These are phyloP conservation scores for Hemistola chrysoprasaria DNA, from an alignment of 2,888 invertebrate genomes.

Conservation along the genomic window DNA sequence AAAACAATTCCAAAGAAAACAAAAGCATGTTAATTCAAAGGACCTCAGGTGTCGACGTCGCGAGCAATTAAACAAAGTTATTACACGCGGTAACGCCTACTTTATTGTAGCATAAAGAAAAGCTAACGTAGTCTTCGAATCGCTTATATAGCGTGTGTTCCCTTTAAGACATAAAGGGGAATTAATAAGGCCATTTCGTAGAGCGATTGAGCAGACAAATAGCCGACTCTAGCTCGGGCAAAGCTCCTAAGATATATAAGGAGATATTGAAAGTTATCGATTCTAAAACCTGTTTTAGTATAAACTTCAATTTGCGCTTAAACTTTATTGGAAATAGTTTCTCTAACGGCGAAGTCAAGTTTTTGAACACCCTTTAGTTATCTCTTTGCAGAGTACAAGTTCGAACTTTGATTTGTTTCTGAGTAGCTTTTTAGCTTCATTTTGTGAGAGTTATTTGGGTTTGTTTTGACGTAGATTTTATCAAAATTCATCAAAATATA, in stretches of 20 bases:
- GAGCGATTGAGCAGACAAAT: constrained; percentile 67
- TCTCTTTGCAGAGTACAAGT: constrained; percentile 13
- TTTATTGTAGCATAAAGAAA: constrained; percentile 78
- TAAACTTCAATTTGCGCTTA: constrained; percentile 42
- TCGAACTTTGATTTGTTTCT: constrained; percentile 12
- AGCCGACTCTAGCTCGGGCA: constrained; percentile 42
- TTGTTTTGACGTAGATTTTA: too few relatives aligned
- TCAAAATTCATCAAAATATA: too few relatives aligned
- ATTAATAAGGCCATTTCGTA: constrained; percentile 77
- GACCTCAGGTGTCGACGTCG: constrained; percentile 58
- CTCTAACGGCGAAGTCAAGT: constrained; percentile 12
- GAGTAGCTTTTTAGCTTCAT: constrained; percentile 11
- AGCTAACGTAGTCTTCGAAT: constrained; percentile 56
- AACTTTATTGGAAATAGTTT: constrained; percentile 38
- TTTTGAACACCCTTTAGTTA: constrained; percentile 23
- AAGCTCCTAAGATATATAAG: constrained; percentile 56
- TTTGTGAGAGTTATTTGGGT: neutral
- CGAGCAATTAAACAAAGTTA: constrained; percentile 67
- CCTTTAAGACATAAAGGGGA: constrained; percentile 58
- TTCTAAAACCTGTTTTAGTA: constrained; percentile 55
- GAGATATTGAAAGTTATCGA: constrained; percentile 75
- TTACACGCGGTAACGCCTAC: constrained; percentile 46
- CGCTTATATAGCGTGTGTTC: constrained; percentile 32
- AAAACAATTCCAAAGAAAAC: constrained; percentile 29
- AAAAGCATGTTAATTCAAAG: constrained; percentile 5